Percentiles rank a stretch among this genome's conserved stretches.
Conservation (phyloP, 2,797 vertebrate genomes). For the Mormyrus proboscirostris region DNA sequence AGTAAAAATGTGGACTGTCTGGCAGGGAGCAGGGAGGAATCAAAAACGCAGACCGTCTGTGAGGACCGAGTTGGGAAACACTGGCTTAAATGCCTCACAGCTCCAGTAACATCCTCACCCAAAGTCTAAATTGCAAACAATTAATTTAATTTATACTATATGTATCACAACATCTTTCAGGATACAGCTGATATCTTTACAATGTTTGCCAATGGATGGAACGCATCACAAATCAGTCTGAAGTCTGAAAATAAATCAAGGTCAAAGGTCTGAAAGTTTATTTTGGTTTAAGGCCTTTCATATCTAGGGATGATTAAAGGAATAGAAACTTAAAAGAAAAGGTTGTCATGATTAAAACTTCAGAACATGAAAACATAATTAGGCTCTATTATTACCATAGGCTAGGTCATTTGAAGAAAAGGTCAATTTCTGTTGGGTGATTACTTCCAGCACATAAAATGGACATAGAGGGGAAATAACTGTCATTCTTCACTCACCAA, state of each 20-base stretch:
- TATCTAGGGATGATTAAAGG: neutral
- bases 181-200: neutral
- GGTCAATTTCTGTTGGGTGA: neutral
- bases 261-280: neutral
- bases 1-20: neutral
- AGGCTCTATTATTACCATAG: neutral
- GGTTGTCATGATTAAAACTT: conserved; percentile 15
- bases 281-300: neutral
- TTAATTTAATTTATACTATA: neutral
- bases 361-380: neutral
- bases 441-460: neutral
- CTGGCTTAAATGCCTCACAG: neutral
- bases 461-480: neutral
- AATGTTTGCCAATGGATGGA: neutral
- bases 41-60: neutral
- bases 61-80: neutral
- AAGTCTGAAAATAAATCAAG: neutral
- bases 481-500: neutral
- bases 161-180: neutral
- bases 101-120: neutral
- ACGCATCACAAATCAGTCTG: neutral
- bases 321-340: conserved; percentile 4
- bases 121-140: neutral
- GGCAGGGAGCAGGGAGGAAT: neutral
- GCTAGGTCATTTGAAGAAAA: neutral